Evolutionary conservation across 1,140 invertebrate genomes (phyloP), one percentile per base, ranked within the genome.

Genomic region (Condylostylus longicornis): DNA sequence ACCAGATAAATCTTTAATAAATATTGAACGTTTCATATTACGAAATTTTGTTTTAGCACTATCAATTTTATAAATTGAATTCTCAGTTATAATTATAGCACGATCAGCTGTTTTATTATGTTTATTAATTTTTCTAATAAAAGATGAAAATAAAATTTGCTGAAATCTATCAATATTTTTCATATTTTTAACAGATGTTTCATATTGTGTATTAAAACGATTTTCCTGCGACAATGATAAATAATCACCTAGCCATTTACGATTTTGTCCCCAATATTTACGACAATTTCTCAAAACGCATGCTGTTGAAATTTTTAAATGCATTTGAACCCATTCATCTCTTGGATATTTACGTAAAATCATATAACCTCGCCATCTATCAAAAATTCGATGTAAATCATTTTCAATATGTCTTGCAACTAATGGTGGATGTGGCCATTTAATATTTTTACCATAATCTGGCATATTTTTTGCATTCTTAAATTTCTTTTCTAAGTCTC

Each of bases 211-310:
- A 33, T 71, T 77, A 29, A 74, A 73, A 19, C 72, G 66, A 57
- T 96, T 91, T 51, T 95, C 88, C 22, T 70, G 66, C 19, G 73
- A 68, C 30, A 72, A 67, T 2, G 76, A 68, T 36, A 97, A 64
- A 56, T 97, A 97, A 64, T 97, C 91, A 19, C 91, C 91, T 43
- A 80, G 69, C 93, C 94, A 97, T 41, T 75, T 72, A 19, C 89
- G 65, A 4, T 70, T 68, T 33, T 83, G 75, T 1, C 93, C 91
- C 79, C 86, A 96, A 35, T 82, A 67, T 2, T 62, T 50, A 22
- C 91, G 70, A 40, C 84, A 74, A 0, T 77, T 75, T 33, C 72
- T 69, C 10, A 97, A 62, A 5, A 73, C 75, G 31, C 80, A 74
- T 14, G 80, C 83, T 1, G 89, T 82, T 14, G 76, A 72, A 43